Evolutionary conservation across 2,113 vertebrate genomes (phyloP), one percentile per base, ranked within the genome.

Genomic region (Callaeas wilsoni): DNA sequence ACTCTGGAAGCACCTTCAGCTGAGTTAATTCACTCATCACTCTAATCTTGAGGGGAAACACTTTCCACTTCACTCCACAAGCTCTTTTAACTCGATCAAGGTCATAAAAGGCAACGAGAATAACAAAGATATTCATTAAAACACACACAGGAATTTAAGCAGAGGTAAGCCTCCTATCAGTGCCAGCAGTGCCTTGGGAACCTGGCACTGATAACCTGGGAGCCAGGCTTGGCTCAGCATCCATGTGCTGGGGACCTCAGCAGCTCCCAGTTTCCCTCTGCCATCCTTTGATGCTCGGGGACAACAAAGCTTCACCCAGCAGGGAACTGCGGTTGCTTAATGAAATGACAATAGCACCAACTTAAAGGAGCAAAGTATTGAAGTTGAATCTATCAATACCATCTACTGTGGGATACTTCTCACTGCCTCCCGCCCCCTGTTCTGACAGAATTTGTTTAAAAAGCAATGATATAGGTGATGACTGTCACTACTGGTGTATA

Each of bases 281-380:
- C 47, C 4, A 0, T 7, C 33, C 73, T 52, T 19, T 26, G 26
- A 17, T 10, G 32, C 41, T 15, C 0, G 0, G 26, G 39, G 29
- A 90, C 16, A 65, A n/a, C 8, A 76, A 76, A 84, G 69, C 69
- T 81, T 27, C 18, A 10, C 39, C 39, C 52, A 63, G 56, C 4
- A 46, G 16, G 55, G 22, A 56, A 32, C 16, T 21, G 9, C 0
- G 0, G 32, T 15, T 41, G 29, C 42, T 35, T 32, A 21, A 35
- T 8, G 22, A 41, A 84, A 69, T 42, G 23, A 30, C 33, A 73
- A 0, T 1, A 68, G 3, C 71, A 79, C 49, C 8, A 19, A 33
- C 20, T 27, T 15, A 8, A 37, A 84, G 35, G n/a, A 50, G 32
- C 42, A 47, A n/a, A 68, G 29, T 30, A 23, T 16, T 4, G 2